Evolutionary conservation across 2,888 invertebrate species (phyloP), one percentile per base, ranked within the genome.

Genomic region (Lasiommata megera): DNA sequence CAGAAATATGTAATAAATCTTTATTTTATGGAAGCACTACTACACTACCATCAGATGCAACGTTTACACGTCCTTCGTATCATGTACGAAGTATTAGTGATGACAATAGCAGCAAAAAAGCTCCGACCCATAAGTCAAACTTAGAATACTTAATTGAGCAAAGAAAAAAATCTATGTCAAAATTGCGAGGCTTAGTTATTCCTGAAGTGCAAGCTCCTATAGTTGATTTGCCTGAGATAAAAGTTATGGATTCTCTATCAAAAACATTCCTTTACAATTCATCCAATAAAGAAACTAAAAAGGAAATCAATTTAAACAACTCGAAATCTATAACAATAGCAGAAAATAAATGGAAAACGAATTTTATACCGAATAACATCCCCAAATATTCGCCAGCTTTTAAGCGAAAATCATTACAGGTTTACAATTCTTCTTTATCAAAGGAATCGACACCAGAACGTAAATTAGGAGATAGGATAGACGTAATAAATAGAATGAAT

Each of bases 111-210:
- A 81, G 74, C 34, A 88, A 83, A 67, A 89, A 83, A 64, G 70
- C 71, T 60, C 67, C 77, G 28, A 82, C 86, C 66, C 92, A 94
- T 63, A 93, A 93, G 75, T 93, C 93, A 1, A 94, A 95, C 61
- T 91, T 96, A 72, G 95, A 94, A 70, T 94, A 94, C 67, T 84
- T 97, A 66, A 93, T 96, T 68, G 97, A 97, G 80, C 96, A 96
- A 77, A 92, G 97, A 56, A 93, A 95, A 66, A 95, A 94, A 73
- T 95, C 95, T 16, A 93, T 96, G 83, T 96, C 96, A 1, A 97
- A 97, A 81, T 83, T 97, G 59, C 93, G 96, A 72, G 97, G 97
- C n/a, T 86, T 97, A 69, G 95, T 96, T 31, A 97, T 97, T 75
- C 97, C 97, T 3, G 97, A 97, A 83, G 90, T 92, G 55, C 93